phyloP scores from a whole-genome alignment of 2,797 vertebrate genomes.

The Epinephelus coioides region DNA sequence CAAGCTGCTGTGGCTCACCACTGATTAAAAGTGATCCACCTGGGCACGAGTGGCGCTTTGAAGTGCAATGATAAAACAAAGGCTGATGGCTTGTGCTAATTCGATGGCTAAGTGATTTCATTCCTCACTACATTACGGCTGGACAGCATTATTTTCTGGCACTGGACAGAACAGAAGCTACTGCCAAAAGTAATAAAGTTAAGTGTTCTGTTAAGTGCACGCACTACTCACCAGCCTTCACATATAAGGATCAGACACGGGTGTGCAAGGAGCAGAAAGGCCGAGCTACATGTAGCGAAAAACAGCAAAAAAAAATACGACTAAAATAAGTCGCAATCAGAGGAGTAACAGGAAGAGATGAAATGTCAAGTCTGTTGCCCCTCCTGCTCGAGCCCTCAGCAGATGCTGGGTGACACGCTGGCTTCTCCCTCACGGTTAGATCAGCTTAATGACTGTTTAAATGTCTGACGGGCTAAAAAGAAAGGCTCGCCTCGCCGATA shows the following conservation, averaged over 20 bases:
- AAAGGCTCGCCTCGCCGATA: constrained; percentile 64
- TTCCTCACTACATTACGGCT: constrained; percentile 66
- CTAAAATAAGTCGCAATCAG: constrained; percentile 31
- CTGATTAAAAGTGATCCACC: constrained; percentile 79
- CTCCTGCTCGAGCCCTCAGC: constrained; percentile 45
- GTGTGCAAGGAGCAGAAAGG: constrained; percentile 26
- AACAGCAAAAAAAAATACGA: neutral
- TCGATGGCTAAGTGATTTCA: constrained; percentile 73
- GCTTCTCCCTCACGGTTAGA: constrained; percentile 67
- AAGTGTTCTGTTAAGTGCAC: constrained; percentile 75
- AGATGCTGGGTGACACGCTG: constrained; percentile 59
- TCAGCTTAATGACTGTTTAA: constrained; percentile 82
- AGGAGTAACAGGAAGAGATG: constrained; percentile 40
- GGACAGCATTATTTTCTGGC: constrained; percentile 74
- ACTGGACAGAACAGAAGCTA: constrained; percentile 46
- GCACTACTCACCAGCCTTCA: constrained; percentile 50
- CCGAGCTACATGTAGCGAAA: neutral
- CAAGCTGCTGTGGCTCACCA: constrained; percentile 74
- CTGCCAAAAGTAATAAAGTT: constrained; percentile 78
- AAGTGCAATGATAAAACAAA: constrained; percentile 78
- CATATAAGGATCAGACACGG: constrained; percentile 33
- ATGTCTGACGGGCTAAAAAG: constrained; percentile 73
- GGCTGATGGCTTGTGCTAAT: constrained; percentile 73
- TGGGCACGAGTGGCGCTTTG: constrained; percentile 73
- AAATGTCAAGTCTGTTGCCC: constrained; percentile 57